Conservation (phyloP, 2,797 vertebrate genomes). For the Prionace glauca region DNA sequence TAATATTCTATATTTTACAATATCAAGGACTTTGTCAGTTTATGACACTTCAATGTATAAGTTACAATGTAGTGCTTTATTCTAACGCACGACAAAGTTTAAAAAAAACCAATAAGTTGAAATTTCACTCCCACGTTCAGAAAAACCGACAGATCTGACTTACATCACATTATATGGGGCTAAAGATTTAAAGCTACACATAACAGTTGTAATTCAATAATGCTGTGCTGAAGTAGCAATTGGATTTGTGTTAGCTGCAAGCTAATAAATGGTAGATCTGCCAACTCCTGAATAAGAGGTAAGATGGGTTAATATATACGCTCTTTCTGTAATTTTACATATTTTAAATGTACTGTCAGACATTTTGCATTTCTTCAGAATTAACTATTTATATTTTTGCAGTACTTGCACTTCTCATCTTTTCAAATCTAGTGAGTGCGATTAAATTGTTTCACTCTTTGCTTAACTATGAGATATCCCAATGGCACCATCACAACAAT, state of each 20-base stretch:
- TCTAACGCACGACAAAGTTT: background rate
- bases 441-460: background rate
- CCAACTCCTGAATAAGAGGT: background rate
- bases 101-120: conserved; percentile 7
- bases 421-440: background rate
- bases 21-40: background rate
- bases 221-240: background rate
- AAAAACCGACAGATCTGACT: background rate
- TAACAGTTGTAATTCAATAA: background rate
- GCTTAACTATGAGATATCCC: background rate
- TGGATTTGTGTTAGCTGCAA: background rate
- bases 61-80: background rate
- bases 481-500: background rate
- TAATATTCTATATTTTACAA: conserved; percentile 9
- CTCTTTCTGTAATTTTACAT: background rate
- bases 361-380: background rate
- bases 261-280: background rate
- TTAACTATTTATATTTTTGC: background rate
- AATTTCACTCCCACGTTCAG: background rate
- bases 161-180: background rate
- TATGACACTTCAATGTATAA: background rate
- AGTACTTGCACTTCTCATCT: background rate
- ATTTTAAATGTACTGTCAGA: background rate
- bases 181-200: background rate
- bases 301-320: background rate